Percentiles rank a stretch among this genome's conserved stretches.
These are phyloP conservation scores for Congeria kusceri DNA, from an alignment of 2,888 invertebrate genomes.

Conservation along the genomic window DNA sequence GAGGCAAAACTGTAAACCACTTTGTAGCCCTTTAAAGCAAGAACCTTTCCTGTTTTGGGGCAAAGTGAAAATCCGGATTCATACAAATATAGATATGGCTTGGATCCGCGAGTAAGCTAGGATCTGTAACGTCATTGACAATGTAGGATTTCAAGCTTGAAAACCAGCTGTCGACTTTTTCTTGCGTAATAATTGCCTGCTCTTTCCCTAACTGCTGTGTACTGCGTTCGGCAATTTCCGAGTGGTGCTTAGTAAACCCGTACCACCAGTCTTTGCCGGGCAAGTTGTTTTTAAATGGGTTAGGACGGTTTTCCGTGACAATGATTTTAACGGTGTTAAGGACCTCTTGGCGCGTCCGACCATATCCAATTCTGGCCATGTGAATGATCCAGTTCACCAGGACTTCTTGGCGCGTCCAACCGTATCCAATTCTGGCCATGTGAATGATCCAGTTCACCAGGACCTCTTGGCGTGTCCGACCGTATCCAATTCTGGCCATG, in stretches of 20 bases:
- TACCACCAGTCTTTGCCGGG: constrained; percentile 34
- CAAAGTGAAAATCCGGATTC: constrained; percentile 52
- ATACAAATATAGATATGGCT: constrained; percentile 38
- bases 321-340: constrained; percentile 16
- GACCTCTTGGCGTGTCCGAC: no score
- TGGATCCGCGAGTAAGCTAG: constrained; percentile 28
- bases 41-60: constrained; percentile 38
- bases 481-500: no score
- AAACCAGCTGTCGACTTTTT: constrained; percentile 10
- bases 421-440: no score
- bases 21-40: constrained; percentile 11
- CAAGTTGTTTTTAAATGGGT: constrained; percentile 34
- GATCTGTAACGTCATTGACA: constrained; percentile 15
- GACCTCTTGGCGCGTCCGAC: constrained; percentile 30
- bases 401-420: no score
- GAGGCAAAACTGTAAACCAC: constrained; percentile 31
- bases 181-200: constrained; percentile 24
- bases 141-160: constrained; percentile 1
- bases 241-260: constrained; percentile 26
- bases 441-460: no score
- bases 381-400: constrained; percentile 30
- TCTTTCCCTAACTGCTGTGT: constrained; percentile 36
- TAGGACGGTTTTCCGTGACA: constrained; percentile 28
- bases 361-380: constrained; percentile 44
- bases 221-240: neutral